Evolutionary conservation across 2,797 vertebrate genomes (phyloP), one percentile per base, ranked within the genome.

Genomic region (Chelon auratus): DNA sequence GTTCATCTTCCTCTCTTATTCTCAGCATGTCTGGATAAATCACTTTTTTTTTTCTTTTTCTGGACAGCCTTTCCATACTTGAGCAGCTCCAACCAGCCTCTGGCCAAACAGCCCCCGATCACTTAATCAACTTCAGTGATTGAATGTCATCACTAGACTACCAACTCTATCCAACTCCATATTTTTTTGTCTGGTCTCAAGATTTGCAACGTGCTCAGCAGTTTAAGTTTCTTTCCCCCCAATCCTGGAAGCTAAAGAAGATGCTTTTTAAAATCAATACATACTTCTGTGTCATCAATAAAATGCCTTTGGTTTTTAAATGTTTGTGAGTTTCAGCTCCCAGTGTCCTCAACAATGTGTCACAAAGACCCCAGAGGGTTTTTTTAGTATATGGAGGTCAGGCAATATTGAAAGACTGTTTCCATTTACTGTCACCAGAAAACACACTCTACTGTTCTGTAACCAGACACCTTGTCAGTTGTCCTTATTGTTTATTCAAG

Each of bases 401-500:
- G 18, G 10, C 24, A 5, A 58, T 17, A 24, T 48, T 40, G 30
- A 36, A 20, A 24, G 18, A 30, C 13, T 56, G 56, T 60, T 45
- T 77, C 48, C 50, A 48, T 64, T 53, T 43, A 43, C 64, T 40
- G 69, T 77, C 75, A 67, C 36, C 13, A 62, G 40, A 56, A 40
- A 72, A 50, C 18, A 53, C 69, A 17, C 30, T 58, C n/a, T 56
- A 47, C 26, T 62, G 48, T 62, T 70, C n/a, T 77, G 64, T 64
- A 57, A 83, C 42, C 50, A 48, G 59, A 67, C 51, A 75, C 62
- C 59, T 62, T 81, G 73, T 73, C 78, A 68, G 48, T 51, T 82
- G 65, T 52, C 74, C 77, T 67, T 37, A 77, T 74, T 63, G 43
- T 75, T 77, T 75, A 53, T 71, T 68, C 68, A 86, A 84, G 72